Evolutionary conservation across 2,888 invertebrate species (phyloP), one percentile per base, ranked within the genome.

Genomic region (Cremastinae sp.): DNA sequence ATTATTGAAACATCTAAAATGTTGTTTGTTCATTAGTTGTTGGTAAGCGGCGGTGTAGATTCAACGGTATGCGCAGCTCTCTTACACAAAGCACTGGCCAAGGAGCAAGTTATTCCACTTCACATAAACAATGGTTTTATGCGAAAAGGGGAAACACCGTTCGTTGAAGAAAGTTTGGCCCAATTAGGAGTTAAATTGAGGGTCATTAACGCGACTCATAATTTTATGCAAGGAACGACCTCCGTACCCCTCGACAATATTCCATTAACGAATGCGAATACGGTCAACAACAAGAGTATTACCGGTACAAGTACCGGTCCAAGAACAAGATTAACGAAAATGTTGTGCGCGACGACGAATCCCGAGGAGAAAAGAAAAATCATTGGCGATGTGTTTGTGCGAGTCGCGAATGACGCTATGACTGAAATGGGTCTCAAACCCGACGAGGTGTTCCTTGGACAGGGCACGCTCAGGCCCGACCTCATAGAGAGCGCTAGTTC

Each of bases 51-150:
- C 16, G 99, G 99, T 22, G 99, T 99, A 3, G 99, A 99, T 91
- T 99, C 99, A 0, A 97, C 99, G n/a, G 99, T 99, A 8, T 99
- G 99, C 91, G 98, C 98, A 22, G 98, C 98, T 18, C 91, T 99
- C 75, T 92, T 99, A 64, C 95, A 96, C 89, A 95, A 95, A 89
- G 98, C 99, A 8, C 92, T 99, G 59, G 93, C 94, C 75, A 94
- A 95, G 83, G 95, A 96, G 84, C 97, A 98, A 90, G 94, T 99
- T 74, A 96, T 98, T 85, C 98, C 98, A 28, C 93, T 99, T 80
- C 99, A 99, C 91, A 97, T 99, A 84, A 98, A 99, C 90, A 99
- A 99, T 90, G 99, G 99, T 65, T 99, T 99, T 90, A 98, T 99
- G 98, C 93, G 99, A 80, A 97, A 97, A 90, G 94, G 96, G 84